Conservation (phyloP, 1,140 invertebrate species). For the Mycetomoellerius zeteki region DNA sequence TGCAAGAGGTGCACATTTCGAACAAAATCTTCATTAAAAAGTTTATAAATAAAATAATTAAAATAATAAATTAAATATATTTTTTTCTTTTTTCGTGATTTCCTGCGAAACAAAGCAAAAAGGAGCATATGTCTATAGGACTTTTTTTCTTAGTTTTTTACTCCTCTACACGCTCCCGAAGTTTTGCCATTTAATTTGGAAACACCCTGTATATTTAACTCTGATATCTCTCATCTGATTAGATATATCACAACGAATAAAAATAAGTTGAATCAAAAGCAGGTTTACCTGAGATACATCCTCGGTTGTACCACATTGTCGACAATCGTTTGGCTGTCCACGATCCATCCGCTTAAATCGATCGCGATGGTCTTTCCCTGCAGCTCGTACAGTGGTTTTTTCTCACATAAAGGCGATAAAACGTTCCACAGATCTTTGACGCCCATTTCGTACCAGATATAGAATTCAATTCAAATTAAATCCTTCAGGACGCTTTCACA, state of each 20-base stretch:
- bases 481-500: not conserved
- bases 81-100: too few species aligned
- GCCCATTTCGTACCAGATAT: constrained; percentile 88
- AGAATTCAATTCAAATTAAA: constrained; percentile 46
- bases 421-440: constrained; percentile 93
- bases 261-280: not conserved
- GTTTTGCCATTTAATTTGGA: too few species aligned
- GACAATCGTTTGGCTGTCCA: constrained; percentile 92
- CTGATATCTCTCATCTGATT: not conserved
- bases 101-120: too few species aligned
- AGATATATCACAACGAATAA: too few species aligned
- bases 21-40: too few species aligned
- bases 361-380: constrained; percentile 92
- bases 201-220: not conserved
- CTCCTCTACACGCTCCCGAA: too few species aligned
- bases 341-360: constrained; percentile 94
- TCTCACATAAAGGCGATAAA: constrained; percentile 90
- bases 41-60: too few species aligned
- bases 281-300: constrained; percentile 91
- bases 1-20: too few species aligned
- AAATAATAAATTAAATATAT: too few species aligned
- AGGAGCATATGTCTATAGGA: too few species aligned
- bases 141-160: too few species aligned
- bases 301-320: constrained; percentile 91
- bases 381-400: constrained; percentile 91